These are phyloP conservation scores for Sarotherodon lohbergeri DNA, from an alignment of 2,113 vertebrate genomes.

Conservation along the genomic window DNA sequence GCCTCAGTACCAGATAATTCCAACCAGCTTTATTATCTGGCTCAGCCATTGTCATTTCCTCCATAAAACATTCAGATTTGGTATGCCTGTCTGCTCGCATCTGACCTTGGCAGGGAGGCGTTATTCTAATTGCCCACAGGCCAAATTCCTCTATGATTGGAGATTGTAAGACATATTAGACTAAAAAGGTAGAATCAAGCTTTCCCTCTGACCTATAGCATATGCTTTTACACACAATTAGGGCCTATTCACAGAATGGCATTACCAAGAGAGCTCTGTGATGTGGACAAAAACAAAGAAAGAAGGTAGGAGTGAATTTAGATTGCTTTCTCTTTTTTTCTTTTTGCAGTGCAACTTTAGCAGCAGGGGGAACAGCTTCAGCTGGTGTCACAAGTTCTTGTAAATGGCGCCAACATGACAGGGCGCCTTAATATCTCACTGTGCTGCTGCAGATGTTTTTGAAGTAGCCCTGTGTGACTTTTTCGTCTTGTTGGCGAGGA, in stretches of 20 bases:
- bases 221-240: neutral
- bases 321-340: neutral
- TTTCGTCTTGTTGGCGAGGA: slow-evolving; percentile 15
- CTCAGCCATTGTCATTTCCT: slow-evolving; percentile 9
- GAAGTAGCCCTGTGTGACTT: slow-evolving; percentile 42
- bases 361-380: neutral
- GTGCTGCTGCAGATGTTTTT: slow-evolving; percentile 33
- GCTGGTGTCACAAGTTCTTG: neutral
- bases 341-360: neutral
- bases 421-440: neutral
- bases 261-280: neutral
- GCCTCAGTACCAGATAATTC: slow-evolving; percentile 37
- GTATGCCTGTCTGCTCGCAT: neutral
- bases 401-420: slow-evolving; percentile 5
- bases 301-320: neutral
- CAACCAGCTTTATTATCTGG: slow-evolving; percentile 6
- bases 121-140: slow-evolving; percentile 1
- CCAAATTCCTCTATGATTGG: slow-evolving; percentile 7
- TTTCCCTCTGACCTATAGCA: neutral
- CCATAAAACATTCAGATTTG: slow-evolving; percentile 39
- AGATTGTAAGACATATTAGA: neutral
- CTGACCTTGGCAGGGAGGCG: neutral
- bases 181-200: neutral
- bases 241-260: neutral
- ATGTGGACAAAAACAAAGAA: neutral